Base-by-base conservation (phyloP, 2,888 invertebrate genomes). In the Leucozona laternaria region DNA sequence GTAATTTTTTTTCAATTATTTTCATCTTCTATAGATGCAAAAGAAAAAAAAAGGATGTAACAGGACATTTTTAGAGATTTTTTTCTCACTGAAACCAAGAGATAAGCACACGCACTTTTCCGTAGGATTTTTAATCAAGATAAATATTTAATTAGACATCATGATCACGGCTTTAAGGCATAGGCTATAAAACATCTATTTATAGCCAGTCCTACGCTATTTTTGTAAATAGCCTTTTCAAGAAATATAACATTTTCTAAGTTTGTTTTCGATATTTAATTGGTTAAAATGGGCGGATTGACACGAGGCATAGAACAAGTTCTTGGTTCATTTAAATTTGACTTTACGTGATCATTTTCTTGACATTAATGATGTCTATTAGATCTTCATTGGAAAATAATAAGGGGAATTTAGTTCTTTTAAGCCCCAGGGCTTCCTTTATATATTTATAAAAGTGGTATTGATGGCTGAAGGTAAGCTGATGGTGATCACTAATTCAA, bases 131-230 rank as follows among this genome's bases (percentile, higher is more conserved):
- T 40, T 57, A 57, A 66, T 64, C 13, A 43, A 81, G 76, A 77
- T 76, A 81, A 81, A 76, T 57, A 77, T 77, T 81, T 71, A 77
- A 81, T 81, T 66, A 82, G 71, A 77, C 66, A 64, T 50, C 48
- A 64, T 64, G 62, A 28, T 70, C 15, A 64, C 71, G 62, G 28
- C 55, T 70, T 20, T 22, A 45, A 43, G 71, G 72, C 28, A 55
- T 22, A 43, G 70, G 13, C 60, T 45, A 8, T 50, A 7, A 10
- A 10, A 11, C 34, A 55, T 62, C 1, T 37, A 72, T 34, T 37
- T 48, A 45, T 13, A 53, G 70, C 17, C 10, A 71, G 17, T 76
- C 81, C 81, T 77, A 81, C 76, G 71, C 28, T n/a, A 17, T 25
- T 70, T 57, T 13, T 28, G 4, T n/a, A 22, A 20, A 60, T 28